Percentiles rank a stretch among this genome's conserved stretches.
phyloP scores from a whole-genome alignment of 2,888 invertebrate genomes.

The Epinotia brunnichana region DNA sequence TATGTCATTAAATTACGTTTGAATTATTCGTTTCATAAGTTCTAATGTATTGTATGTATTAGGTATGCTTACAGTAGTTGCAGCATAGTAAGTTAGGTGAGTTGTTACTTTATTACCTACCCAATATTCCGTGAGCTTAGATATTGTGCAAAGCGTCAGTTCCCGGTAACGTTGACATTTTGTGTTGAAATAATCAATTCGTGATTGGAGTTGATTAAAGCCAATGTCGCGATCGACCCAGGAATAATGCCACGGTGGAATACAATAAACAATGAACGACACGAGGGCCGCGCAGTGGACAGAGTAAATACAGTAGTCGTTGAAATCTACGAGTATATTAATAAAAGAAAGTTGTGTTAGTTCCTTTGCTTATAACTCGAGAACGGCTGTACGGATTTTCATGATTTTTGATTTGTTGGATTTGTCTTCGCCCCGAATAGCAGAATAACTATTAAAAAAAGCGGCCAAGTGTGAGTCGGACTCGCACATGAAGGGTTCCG shows the following conservation, averaged over 20 bases:
- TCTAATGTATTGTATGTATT: too few species aligned
- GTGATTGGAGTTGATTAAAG: conserved; percentile 43
- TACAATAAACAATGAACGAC: conserved; percentile 64
- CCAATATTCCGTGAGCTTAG: neutral
- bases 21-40: neutral
- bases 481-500: too few species aligned
- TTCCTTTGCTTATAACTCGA: too few species aligned
- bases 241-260: conserved; percentile 56
- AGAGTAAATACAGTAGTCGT: conserved; percentile 25
- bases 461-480: too few species aligned
- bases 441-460: too few species aligned
- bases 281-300: conserved; percentile 45
- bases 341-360: too few species aligned
- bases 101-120: neutral
- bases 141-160: conserved; percentile 16
- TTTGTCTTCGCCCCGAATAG: too few species aligned
- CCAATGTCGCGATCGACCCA: conserved; percentile 44
- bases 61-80: neutral
- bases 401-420: too few species aligned
- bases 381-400: too few species aligned
- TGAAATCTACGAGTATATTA: too few species aligned
- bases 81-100: neutral
- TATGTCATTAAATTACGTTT: neutral
- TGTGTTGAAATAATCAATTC: conserved; percentile 39
- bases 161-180: conserved; percentile 28